These are phyloP conservation scores for Stenchaetothrips biformis DNA, from an alignment of 2,888 invertebrate species.

Conservation along the genomic window DNA sequence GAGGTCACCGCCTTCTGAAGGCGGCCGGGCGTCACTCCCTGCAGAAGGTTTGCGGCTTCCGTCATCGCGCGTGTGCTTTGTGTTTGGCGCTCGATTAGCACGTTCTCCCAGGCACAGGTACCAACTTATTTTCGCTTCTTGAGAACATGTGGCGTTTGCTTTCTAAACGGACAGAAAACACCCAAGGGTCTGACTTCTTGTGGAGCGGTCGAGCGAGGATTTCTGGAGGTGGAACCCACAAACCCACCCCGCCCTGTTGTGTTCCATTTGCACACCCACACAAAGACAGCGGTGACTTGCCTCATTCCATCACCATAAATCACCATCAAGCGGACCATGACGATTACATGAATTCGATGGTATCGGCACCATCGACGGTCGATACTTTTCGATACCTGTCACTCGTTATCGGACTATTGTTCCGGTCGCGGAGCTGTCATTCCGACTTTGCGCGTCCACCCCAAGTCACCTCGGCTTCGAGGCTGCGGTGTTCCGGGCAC, in stretches of 20 bases:
- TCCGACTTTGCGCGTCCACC: no score
- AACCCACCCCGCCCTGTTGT: background rate
- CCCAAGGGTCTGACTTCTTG: background rate
- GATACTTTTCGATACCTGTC: constrained; percentile 5
- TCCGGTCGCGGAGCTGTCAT: background rate
- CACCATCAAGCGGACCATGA: constrained; percentile 1
- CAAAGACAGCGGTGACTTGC: constrained; percentile 4
- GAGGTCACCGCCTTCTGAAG: no score
- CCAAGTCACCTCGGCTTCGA: no score
- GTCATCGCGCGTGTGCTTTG: constrained; percentile 4
- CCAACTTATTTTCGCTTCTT: no score
- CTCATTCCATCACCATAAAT: constrained; percentile 16
- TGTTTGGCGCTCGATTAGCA: constrained; percentile 15
- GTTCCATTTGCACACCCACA: constrained; percentile 1
- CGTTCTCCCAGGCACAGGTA: background rate
- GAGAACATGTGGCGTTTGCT: background rate
- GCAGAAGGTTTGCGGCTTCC: background rate
- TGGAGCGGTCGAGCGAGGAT: no score
- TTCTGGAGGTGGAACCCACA: background rate
- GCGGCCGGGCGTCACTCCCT: no score
- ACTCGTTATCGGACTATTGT: background rate
- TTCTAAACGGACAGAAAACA: background rate
- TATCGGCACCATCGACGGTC: background rate
- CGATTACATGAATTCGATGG: constrained; percentile 21
- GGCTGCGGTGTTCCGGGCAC: no score